Evolutionary conservation across 2,113 vertebrate genomes (phyloP).

Genomic region (Thamnaconus septentrionalis): DNA sequence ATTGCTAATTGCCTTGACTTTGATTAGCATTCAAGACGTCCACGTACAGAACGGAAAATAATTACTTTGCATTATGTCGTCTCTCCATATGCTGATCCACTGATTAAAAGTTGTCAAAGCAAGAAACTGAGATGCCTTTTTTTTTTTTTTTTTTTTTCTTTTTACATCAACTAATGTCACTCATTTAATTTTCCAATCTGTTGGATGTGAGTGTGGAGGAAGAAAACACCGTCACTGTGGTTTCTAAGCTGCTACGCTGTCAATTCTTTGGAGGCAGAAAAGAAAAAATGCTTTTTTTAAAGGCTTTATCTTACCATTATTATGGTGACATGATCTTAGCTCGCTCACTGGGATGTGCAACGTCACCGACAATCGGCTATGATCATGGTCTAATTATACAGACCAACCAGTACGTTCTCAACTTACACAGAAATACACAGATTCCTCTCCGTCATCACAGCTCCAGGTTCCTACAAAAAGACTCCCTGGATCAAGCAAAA

Average conservation of each 20-base stretch:
- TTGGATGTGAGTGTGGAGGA: too few relatives aligned
- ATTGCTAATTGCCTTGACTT: background rate
- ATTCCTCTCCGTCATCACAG: constrained; percentile 24
- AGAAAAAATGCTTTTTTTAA: background rate
- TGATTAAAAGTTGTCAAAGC: too few relatives aligned
- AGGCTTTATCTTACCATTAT: background rate
- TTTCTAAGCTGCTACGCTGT: too few relatives aligned
- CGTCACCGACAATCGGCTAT: constrained; percentile 12
- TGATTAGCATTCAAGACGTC: background rate
- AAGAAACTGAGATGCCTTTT: too few relatives aligned
- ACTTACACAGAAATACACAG: background rate
- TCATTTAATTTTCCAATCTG: too few relatives aligned
- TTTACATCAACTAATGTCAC: too few relatives aligned
- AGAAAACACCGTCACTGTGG: too few relatives aligned
- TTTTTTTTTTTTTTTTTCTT: too few relatives aligned
- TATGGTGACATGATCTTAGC: background rate
- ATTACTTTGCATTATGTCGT: background rate
- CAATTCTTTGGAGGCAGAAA: too few relatives aligned
- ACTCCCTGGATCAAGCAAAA: background rate
- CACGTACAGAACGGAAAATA: background rate
- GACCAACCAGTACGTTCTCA: constrained; percentile 5
- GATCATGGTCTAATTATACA: constrained; percentile 12
- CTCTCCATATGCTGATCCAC: too few relatives aligned
- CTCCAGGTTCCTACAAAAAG: constrained; percentile 2
- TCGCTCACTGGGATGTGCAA: background rate